A percentile compares a stretch with the other conserved stretches of the same genome.
Conservation (phyloP, 2,797 vertebrate species). For the Kryptopterus vitreolus region DNA sequence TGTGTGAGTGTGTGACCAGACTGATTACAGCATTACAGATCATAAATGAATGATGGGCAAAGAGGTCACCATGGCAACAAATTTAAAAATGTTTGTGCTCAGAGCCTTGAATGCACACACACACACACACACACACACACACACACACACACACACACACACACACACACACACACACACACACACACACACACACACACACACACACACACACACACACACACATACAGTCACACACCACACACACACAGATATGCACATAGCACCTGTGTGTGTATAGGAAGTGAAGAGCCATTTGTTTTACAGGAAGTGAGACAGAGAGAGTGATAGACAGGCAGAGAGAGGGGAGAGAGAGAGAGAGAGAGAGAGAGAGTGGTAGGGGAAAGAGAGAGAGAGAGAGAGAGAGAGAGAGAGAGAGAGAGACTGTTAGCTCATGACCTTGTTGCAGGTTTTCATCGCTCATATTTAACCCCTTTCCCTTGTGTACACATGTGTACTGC, state of each 20-base stretch:
- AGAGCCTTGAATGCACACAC: background rate
- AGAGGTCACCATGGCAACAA: constrained; percentile 51
- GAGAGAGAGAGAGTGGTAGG: background rate
- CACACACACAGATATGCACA: background rate
- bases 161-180: background rate
- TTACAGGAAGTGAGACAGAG: constrained; percentile 43
- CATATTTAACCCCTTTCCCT: constrained; percentile 21
- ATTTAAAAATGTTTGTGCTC: background rate
- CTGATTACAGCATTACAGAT: background rate
- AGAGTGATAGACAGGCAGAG: background rate
- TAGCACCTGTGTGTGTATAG: constrained; percentile 10
- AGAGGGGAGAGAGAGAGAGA: background rate
- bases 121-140: background rate
- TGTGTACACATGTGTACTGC: background rate
- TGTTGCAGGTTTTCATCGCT: constrained; percentile 29
- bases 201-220: no score
- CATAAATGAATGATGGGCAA: constrained; percentile 45
- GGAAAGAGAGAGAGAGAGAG: background rate
- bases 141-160: no score
- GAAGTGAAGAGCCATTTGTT: constrained; percentile 22
- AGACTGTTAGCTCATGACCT: constrained; percentile 25
- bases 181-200: background rate
- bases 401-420: background rate
- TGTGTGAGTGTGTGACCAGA: background rate
- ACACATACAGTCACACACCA: background rate